A percentile compares a stretch with the other conserved stretches of the same genome.
Evolutionary conservation across 2,113 vertebrate genomes (phyloP).

Genomic region (Muntiacus muntjak): DNA sequence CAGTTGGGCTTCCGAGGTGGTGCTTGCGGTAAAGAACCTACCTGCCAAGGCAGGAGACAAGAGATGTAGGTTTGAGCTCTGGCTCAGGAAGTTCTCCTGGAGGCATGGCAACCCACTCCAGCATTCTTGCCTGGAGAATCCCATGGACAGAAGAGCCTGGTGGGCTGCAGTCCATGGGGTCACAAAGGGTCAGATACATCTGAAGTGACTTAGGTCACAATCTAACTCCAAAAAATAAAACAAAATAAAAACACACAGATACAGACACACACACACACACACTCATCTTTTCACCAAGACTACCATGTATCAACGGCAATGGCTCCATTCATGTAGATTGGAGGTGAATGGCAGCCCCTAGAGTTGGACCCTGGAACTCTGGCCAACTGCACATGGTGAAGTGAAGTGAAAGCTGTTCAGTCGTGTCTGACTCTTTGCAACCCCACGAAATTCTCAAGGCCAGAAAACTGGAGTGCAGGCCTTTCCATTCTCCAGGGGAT

Average conservation of each 20-base stretch:
- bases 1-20: background rate
- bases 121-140: background rate
- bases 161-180: background rate
- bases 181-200: background rate
- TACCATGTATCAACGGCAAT: rapidly evolving
- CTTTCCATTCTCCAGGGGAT: background rate
- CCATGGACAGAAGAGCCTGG: background rate
- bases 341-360: too few species aligned
- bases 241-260: background rate
- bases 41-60: background rate
- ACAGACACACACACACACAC: background rate
- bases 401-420: background rate
- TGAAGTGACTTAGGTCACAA: background rate
- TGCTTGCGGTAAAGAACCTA: background rate
- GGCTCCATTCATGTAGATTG: rapidly evolving
- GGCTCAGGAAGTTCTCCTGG: background rate
- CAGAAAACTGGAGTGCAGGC: background rate
- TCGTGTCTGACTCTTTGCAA: background rate
- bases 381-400: background rate
- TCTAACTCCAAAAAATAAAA: background rate
- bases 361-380: too few species aligned
- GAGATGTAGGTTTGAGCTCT: background rate
- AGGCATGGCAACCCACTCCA: background rate
- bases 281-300: background rate
- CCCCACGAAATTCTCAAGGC: background rate